A percentile compares a stretch with the other conserved stretches of the same genome.
These are phyloP conservation scores for Pelosia muscerda DNA, from an alignment of 2,888 invertebrate genomes.

Conservation along the genomic window DNA sequence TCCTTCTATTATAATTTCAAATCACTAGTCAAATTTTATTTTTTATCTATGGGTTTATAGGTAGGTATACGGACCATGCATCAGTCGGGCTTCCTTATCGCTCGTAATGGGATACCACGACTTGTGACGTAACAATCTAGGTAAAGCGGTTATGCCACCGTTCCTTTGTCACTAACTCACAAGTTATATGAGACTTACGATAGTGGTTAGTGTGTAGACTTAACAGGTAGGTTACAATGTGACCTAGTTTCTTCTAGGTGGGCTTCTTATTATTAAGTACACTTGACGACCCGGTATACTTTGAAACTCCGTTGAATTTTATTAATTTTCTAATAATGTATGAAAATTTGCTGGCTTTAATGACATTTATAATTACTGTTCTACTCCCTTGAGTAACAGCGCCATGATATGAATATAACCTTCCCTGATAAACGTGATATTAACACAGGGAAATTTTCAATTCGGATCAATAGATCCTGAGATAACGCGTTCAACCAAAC, in stretches of 20 bases:
- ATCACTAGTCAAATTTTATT: neutral
- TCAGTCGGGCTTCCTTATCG: conserved; percentile 60
- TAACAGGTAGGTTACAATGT: conserved; percentile 2
- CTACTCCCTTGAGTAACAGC: no score
- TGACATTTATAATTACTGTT: no score
- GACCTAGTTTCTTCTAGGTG: neutral
- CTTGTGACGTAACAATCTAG: conserved; percentile 51
- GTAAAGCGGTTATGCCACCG: conserved; percentile 59
- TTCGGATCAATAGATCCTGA: no score
- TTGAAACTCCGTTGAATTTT: no score
- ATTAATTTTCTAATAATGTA: no score
- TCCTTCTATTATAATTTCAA: neutral
- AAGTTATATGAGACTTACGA: neutral
- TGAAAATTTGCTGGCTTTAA: no score
- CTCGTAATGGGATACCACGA: conserved; percentile 49
- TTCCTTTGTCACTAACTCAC: conserved; percentile 50
- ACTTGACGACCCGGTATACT: no score
- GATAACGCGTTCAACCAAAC: no score
- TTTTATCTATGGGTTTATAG: neutral
- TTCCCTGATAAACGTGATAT: no score
- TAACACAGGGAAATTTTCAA: no score
- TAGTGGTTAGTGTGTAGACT: neutral
- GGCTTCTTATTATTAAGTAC: neutral
- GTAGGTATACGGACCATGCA: conserved; percentile 34
- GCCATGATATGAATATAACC: no score